Percentiles rank a stretch among this genome's conserved stretches.
These are phyloP conservation scores for Conchocele bisecta DNA, from an alignment of 2,888 invertebrate species.

Conservation along the genomic window DNA sequence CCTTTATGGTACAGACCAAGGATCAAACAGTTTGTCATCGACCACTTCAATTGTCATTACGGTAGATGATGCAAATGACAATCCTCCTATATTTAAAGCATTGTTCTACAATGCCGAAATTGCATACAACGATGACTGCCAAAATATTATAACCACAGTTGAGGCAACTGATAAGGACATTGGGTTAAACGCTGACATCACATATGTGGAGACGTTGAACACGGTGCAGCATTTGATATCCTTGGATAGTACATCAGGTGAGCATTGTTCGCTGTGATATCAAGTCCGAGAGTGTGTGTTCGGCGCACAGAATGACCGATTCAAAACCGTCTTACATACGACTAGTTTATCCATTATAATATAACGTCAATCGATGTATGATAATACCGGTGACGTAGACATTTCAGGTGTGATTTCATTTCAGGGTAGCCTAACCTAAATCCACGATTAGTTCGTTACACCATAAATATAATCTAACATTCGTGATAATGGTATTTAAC, in stretches of 20 bases:
- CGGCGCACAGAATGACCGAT: too few species aligned
- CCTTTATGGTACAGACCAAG: conserved; percentile 94
- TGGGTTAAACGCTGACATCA: conserved; percentile 67
- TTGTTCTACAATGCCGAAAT: conserved; percentile 72
- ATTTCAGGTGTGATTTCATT: too few species aligned
- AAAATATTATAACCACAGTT: conserved; percentile 60
- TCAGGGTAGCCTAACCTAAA: too few species aligned
- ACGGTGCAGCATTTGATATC: conserved; percentile 63
- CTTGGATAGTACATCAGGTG: conserved; percentile 61
- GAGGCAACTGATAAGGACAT: conserved; percentile 74
- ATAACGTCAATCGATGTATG: too few species aligned
- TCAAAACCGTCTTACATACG: too few species aligned
- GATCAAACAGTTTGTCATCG: conserved; percentile 92
- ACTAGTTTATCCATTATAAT: too few species aligned
- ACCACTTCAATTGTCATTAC: conserved; percentile 86
- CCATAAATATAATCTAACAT: too few species aligned
- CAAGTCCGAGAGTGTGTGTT: too few species aligned
- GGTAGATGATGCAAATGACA: conserved; percentile 71
- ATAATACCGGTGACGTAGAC: too few species aligned
- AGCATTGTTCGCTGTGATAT: too few species aligned
- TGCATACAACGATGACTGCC: conserved; percentile 68
- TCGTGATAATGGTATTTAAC: too few species aligned
- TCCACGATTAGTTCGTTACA: too few species aligned
- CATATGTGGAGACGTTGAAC: conserved; percentile 60
- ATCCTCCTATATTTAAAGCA: conserved; percentile 67